Evolutionary conservation across 2,888 invertebrate species (phyloP), one percentile per base, ranked within the genome.

Genomic region (Odontothrips loti): DNA sequence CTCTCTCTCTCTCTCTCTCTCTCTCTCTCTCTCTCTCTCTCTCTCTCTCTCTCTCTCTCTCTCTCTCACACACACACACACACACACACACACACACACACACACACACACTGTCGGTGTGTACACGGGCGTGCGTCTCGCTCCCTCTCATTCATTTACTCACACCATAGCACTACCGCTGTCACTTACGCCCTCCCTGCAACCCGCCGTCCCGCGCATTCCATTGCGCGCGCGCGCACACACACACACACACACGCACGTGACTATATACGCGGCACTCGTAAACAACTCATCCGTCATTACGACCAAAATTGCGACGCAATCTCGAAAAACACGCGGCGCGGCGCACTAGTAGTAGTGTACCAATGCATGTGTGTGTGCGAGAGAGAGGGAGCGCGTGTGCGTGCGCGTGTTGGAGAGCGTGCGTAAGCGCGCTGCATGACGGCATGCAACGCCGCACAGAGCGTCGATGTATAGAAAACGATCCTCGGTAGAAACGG

Each of bases 211-310:
- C 23, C 68, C 9, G 68, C 23, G 23, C 23, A 23, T 23, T 6
- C 68, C 6, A 3, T 11, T 9, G 23, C 23, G 23, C 68, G 6
- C 68, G 11, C 23, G 6, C 68, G 6, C 68, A n/a, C 68, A n/a
- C 68, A n/a, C 68, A n/a, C 68, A 68, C 68, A 27, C 68, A n/a
- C 68, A 68, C 4, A 9, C n/a, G 23, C 0, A 9, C 63, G 8
- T 10, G 11, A 23, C 34, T 43, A 6, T 43, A 43, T 43, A 43
- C 34, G 34, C 34, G 34, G 34, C 34, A 75, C 68, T 75, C 68
- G 68, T 75, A 75, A 75, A 75, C 68, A 75, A 75, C 68, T 75
- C 68, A 75, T 75, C 68, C 68, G 68, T 75, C 68, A 75, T 75
- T 75, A 75, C 68, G 68, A 23, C 68, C 27, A 12, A 75, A 75